Evolutionary conservation across 2,888 invertebrate genomes (phyloP).

Genomic region (Hydroisotoma schaefferi): DNA sequence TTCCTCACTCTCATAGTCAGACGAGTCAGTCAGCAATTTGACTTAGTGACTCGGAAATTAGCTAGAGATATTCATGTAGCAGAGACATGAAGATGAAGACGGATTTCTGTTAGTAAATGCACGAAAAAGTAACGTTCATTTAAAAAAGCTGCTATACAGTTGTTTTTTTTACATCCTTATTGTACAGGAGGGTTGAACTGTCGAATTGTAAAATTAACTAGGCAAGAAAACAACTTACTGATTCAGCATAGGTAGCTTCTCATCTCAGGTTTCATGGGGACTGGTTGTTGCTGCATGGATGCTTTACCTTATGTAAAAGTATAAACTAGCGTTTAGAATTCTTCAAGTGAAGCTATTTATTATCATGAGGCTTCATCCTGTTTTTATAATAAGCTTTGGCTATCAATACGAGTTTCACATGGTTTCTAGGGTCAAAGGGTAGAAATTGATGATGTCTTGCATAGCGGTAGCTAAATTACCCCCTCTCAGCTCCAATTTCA

Average conservation of each 20-base stretch:
- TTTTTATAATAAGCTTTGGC: conserved; percentile 1
- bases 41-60: no score
- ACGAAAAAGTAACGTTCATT: not conserved
- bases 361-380: conserved; percentile 3
- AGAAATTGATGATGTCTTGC: conserved; percentile 38
- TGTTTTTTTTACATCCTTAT: no score
- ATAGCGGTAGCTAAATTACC: conserved; percentile 39
- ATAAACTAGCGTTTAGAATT: not conserved
- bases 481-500: conserved; percentile 34
- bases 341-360: conserved; percentile 3
- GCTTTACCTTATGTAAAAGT: no score
- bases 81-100: not conserved
- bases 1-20: no score
- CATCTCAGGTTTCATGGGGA: no score
- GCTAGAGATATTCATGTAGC: no score
- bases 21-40: no score
- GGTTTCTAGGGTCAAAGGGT: conserved; percentile 28
- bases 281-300: no score
- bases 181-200: no score
- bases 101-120: not conserved
- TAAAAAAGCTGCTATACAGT: not conserved
- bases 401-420: conserved; percentile 21
- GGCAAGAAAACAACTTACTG: no score
- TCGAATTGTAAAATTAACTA: no score
- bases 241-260: no score